Conservation (phyloP, 1,140 invertebrate species). For the Rhagoletis zephyria region DNA sequence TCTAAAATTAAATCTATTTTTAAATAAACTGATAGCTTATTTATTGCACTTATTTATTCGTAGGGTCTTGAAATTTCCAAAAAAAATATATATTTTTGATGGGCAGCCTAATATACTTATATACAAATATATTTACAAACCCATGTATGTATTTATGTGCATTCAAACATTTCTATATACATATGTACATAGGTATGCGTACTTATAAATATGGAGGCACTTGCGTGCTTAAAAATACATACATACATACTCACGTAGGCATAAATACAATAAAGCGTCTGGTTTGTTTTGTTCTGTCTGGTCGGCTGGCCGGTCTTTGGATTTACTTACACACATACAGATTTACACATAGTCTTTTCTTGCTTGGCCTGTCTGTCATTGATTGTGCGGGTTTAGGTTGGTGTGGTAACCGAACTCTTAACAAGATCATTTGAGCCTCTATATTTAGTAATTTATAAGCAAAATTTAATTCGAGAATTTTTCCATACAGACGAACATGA, state of each 20-base stretch:
- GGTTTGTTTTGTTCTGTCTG: constrained; percentile 47
- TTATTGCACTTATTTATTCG: too few species aligned
- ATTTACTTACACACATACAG: neutral
- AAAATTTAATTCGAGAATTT: neutral
- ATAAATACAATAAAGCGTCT: constrained; percentile 37
- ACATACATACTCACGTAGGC: neutral
- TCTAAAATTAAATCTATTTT: too few species aligned
- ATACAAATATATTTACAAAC: too few species aligned
- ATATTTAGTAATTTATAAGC: constrained; percentile 33
- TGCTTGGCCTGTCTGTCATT: neutral
- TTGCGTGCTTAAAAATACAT: neutral
- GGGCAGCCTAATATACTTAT: too few species aligned
- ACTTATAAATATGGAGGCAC: too few species aligned
- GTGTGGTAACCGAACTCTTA: constrained; percentile 5
- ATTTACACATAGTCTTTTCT: neutral
- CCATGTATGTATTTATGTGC: too few species aligned
- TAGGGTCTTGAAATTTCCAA: too few species aligned
- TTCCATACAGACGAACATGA: constrained; percentile 6
- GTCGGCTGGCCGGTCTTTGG: constrained; percentile 35
- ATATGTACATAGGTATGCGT: too few species aligned
- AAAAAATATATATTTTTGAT: too few species aligned
- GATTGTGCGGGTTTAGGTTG: constrained; percentile 6
- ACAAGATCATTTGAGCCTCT: constrained; percentile 37
- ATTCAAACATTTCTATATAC: too few species aligned
- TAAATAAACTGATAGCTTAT: too few species aligned